Conservation (phyloP, 2,888 invertebrate genomes). For the Hofmannophila pseudospretella region DNA sequence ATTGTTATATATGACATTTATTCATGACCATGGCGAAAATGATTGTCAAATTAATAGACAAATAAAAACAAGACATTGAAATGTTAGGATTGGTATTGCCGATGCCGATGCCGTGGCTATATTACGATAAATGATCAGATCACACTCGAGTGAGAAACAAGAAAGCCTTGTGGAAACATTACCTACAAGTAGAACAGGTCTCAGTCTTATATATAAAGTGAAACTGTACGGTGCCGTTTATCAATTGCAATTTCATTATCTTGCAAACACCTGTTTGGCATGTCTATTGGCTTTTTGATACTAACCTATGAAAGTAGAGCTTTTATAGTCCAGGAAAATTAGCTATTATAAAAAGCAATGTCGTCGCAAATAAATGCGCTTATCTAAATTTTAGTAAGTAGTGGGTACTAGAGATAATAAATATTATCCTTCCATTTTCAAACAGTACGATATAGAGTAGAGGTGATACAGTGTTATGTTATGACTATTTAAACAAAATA, state of each 20-base stretch:
- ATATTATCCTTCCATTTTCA: too few species aligned
- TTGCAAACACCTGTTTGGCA: conserved; percentile 30
- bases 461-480: too few species aligned
- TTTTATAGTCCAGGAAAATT: not conserved
- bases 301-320: conserved; percentile 8
- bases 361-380: not conserved
- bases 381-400: too few species aligned
- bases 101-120: too few species aligned
- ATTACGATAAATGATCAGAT: too few species aligned
- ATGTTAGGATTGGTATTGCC: not conserved
- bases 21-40: not conserved
- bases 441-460: too few species aligned
- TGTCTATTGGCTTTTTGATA: conserved; percentile 15
- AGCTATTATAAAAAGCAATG: not conserved
- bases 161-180: conserved; percentile 60
- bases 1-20: not conserved
- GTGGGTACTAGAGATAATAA: too few species aligned
- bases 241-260: conserved; percentile 70
- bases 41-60: not conserved
- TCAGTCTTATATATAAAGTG: conserved; percentile 51
- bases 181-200: conserved; percentile 56
- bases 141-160: conserved; percentile 34
- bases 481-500: too few species aligned
- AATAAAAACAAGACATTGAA: too few species aligned
- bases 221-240: conserved; percentile 57